Conservation (phyloP, 2,113 vertebrate species). For the Aspidoscelis tigris region DNA sequence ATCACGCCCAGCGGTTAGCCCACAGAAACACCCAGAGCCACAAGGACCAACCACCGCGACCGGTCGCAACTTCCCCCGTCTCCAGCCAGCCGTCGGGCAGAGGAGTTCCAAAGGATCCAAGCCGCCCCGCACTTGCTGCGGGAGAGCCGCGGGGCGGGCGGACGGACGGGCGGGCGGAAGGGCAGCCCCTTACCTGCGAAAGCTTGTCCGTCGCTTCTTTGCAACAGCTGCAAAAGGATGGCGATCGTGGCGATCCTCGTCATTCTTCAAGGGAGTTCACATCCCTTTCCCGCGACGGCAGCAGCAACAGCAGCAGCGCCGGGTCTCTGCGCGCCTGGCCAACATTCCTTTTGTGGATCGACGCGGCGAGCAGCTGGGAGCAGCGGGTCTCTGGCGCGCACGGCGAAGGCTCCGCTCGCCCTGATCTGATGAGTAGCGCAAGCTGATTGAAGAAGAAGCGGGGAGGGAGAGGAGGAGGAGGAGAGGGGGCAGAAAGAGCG, state of each 20-base stretch:
- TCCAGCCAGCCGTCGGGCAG: not conserved
- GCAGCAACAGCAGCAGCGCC: constrained; percentile 46
- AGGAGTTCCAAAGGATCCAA: not conserved
- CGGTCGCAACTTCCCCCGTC: not conserved
- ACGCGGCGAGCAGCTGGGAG: constrained; percentile 53
- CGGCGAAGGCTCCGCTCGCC: constrained; percentile 52
- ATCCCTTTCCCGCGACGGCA: constrained; percentile 70
- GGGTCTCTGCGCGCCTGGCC: constrained; percentile 47
- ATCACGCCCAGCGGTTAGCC: not conserved
- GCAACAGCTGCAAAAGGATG: constrained; percentile 72
- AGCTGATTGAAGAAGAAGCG: constrained; percentile 50
- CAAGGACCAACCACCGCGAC: not conserved
- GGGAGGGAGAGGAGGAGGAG: constrained; percentile 50
- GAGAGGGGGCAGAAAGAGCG: constrained; percentile 41
- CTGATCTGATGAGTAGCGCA: constrained; percentile 65
- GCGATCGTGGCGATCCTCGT: constrained; percentile 70
- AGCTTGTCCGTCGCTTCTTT: constrained; percentile 73
- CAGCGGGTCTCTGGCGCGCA: constrained; percentile 37
- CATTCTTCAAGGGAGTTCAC: constrained; percentile 76
- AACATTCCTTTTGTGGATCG: constrained; percentile 62
- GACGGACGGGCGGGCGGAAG: no score
- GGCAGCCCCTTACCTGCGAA: constrained; percentile 79
- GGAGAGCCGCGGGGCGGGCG: not conserved
- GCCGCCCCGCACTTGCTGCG: not conserved
- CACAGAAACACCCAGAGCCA: no score